Base-by-base conservation (phyloP, 2,113 vertebrate genomes). In the Labrus mixtus region DNA sequence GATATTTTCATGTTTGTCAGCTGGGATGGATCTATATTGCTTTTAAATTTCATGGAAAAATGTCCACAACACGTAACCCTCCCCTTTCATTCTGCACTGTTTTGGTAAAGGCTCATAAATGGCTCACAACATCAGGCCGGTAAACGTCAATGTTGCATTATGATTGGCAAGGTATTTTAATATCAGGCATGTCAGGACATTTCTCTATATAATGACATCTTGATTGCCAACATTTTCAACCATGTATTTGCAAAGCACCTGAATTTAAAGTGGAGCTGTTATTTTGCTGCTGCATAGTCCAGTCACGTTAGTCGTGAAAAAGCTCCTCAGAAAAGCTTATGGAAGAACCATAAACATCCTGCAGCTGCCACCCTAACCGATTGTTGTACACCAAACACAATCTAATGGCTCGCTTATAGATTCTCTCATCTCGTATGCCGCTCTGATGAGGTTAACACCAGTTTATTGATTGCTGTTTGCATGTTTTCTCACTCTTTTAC, bases 381-480 rank as follows among this genome's bases (percentile, higher is more conserved):
- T 90, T 84, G 85, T 88, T 59, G 82, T 75, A 67, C 57, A 12
- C 76, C 83, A 73, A 89, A 92, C 85, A 70, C 73, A 48, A 83
- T 90, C 92, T 92, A 94, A 95, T 93, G 89, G 88, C 80, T 77
- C 76, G 46, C 87, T 82, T 94, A 95, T 95, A 90, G 93, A 95
- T 94, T 81, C 88, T 60, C 89, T 88, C 88, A 89, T 94, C 87
- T 89, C 70, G 74, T 88, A 88, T 86, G 80, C 85, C 69, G 77
- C 91, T 86, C 77, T 90, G 72, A 92, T 91, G 91, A 94, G 92
- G 87, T 91, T 86, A 90, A 93, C 93, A 94, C 93, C 93, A 93
- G 92, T 92, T 91, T 93, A 95, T 95, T 94, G 95, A 95, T 95
- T 91, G 80, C 78, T 84, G 85, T 95, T 95, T 94, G 91, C 93